Evolutionary conservation across 2,797 vertebrate genomes (phyloP), one percentile per base, ranked within the genome.

Genomic region (Australoheros facetus): DNA sequence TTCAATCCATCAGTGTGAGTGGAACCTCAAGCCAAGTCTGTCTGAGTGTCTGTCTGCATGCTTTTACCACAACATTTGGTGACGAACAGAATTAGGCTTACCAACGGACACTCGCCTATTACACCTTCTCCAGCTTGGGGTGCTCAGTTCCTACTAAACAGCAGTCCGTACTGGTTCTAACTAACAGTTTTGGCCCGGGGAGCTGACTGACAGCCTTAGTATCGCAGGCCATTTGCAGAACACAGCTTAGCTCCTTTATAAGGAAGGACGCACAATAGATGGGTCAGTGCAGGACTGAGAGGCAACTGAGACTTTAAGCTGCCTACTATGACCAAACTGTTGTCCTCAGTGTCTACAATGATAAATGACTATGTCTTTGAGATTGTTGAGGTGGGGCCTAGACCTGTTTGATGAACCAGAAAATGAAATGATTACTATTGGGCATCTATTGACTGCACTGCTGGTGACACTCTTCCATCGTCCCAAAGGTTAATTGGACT

Each of bases 401-500:
- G 74, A 80, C 70, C 78, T 95, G 95, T 97, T 96, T 97, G 96
- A 97, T 96, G 97, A 97, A 97, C 94, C 96, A 96, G 96, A 97
- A 97, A 96, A 97, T 97, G 92, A 97, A 98, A 98, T 97, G 95
- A 98, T 97, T 96, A 94, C 96, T 96, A 96, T 95, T 96, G 94
- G 96, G 94, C 85, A 95, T 95, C 94, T 95, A 97, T 97, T 95
- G 97, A 97, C 97, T 94, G 95, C 85, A 95, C 96, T 95, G 95
- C 93, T 94, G 95, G 94, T 93, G 96, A 95, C 97, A 96, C 96
- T 97, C 97, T 96, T 92, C 94, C 94, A 94, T 95, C 95, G 93
- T 95, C 92, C 82, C 87, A 96, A 95, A 97, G 98, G 98, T 98
- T 98, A 99, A 99, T 99, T 99, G 95, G 96, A 98, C 97, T 97